phyloP scores from a whole-genome alignment of 1,140 invertebrate species.

The Lepidotrigona ventralis region DNA sequence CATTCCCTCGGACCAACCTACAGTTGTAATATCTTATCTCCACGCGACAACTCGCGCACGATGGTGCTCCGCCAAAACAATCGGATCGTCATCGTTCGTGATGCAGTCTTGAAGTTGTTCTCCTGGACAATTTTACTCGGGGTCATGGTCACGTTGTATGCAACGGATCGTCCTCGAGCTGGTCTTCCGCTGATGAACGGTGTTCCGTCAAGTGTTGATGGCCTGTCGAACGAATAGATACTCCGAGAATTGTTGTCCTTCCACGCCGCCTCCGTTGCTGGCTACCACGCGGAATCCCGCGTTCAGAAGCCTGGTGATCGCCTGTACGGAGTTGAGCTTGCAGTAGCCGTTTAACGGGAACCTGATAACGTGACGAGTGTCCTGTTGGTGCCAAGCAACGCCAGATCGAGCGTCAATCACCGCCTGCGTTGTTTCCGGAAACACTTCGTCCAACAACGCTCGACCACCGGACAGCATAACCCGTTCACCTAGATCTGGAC shows the following conservation, averaged over 20 bases:
- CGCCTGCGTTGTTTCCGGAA: conserved; percentile 93
- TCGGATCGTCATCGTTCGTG: conserved; percentile 31
- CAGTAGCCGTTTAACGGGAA: conserved; percentile 96
- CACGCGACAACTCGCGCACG: neutral
- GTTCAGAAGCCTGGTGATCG: conserved; percentile 93
- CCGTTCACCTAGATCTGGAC: conserved; percentile 92
- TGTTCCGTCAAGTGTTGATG: conserved; percentile 69
- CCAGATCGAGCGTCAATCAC: conserved; percentile 90
- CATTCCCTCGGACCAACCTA: neutral
- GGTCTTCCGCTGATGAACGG: conserved; percentile 53
- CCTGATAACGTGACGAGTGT: conserved; percentile 91
- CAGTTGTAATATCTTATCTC: neutral
- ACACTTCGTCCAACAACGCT: conserved; percentile 89
- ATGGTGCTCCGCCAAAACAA: conserved; percentile 18
- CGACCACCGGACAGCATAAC: conserved; percentile 92
- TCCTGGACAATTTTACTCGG: conserved; percentile 58
- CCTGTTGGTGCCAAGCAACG: conserved; percentile 91
- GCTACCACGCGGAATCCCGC: conserved; percentile 90
- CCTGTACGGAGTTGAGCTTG: conserved; percentile 94
- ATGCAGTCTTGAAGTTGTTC: conserved; percentile 55
- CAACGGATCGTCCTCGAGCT: conserved; percentile 60
- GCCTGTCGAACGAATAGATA: conserved; percentile 90
- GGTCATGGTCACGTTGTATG: conserved; percentile 58
- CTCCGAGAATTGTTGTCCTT: conserved; percentile 95
- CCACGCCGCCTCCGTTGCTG: conserved; percentile 93